Conservation (phyloP, 2,888 invertebrate genomes). For the Julus scanicus region DNA sequence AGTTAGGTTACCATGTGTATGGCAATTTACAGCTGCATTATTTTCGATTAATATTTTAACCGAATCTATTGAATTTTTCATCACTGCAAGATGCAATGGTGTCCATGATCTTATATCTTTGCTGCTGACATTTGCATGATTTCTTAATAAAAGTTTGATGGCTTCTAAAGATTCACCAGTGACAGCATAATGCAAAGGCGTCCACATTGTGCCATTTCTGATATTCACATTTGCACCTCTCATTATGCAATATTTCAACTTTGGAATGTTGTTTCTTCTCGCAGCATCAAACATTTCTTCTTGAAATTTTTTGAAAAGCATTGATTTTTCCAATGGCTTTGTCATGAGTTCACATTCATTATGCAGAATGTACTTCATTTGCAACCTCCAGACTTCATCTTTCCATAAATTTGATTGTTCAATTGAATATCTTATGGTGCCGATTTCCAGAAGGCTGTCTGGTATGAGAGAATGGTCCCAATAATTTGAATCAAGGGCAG, state of each 20-base stretch:
- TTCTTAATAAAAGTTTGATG: not conserved
- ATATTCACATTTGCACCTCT: slow-evolving; percentile 2
- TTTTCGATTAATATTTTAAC: not conserved
- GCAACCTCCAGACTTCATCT: not conserved
- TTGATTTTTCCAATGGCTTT: not conserved
- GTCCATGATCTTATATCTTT: not conserved
- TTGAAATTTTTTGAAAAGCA: not conserved
- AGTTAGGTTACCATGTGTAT: not conserved
- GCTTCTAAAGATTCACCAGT: not conserved
- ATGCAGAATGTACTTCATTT: not conserved
- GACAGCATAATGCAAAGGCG: not conserved
- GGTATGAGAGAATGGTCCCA: not conserved
- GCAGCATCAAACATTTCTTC: slow-evolving; percentile 1
- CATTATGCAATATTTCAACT: slow-evolving; percentile 29
- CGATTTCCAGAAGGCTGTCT: not conserved
- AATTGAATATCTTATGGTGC: not conserved
- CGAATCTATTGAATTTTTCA: not conserved
- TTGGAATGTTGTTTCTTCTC: not conserved
- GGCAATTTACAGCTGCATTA: not conserved
- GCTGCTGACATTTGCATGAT: not conserved
- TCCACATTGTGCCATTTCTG: not conserved
- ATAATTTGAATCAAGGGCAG: not conserved
- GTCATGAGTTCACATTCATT: not conserved
- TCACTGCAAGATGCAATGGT: not conserved
- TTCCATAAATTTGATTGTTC: not conserved